These are phyloP conservation scores for Peromyscus leucopus DNA, from an alignment of 2,113 vertebrate genomes.

Conservation along the genomic window DNA sequence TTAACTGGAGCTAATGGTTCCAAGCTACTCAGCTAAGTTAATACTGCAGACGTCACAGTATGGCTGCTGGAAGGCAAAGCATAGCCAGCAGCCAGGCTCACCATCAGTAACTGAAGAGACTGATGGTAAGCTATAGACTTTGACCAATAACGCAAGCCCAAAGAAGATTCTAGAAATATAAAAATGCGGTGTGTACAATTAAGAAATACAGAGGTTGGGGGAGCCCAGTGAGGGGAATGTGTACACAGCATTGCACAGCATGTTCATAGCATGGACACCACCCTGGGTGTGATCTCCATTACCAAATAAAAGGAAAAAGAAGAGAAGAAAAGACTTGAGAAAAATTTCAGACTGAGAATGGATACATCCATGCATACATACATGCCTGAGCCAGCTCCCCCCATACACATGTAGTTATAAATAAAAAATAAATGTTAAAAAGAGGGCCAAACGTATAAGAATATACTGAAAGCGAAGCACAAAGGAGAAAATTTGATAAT, in stretches of 20 bases:
- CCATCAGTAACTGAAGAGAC: background rate
- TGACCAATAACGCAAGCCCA: background rate
- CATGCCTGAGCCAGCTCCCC: no score
- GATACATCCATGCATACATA: background rate
- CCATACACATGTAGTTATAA: background rate
- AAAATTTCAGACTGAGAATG: constrained; percentile 29
- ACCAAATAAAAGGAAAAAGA: background rate
- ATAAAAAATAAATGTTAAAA: background rate
- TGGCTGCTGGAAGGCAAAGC: background rate
- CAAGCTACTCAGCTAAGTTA: background rate
- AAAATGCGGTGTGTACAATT: constrained; percentile 25
- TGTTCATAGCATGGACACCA: background rate
- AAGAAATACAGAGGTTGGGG: background rate
- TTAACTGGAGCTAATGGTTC: background rate
- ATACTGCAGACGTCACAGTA: no score
- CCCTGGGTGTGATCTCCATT: background rate
- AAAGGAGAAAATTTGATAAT: no score
- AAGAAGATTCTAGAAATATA: constrained; percentile 43
- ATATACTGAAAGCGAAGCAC: background rate
- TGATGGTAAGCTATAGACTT: background rate
- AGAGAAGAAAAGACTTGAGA: background rate
- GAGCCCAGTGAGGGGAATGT: background rate
- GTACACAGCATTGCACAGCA: background rate
- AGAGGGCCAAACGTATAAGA: background rate
- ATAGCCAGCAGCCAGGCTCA: background rate